Conservation (phyloP, 2,888 invertebrate species). For the Phlogophora meticulosa region DNA sequence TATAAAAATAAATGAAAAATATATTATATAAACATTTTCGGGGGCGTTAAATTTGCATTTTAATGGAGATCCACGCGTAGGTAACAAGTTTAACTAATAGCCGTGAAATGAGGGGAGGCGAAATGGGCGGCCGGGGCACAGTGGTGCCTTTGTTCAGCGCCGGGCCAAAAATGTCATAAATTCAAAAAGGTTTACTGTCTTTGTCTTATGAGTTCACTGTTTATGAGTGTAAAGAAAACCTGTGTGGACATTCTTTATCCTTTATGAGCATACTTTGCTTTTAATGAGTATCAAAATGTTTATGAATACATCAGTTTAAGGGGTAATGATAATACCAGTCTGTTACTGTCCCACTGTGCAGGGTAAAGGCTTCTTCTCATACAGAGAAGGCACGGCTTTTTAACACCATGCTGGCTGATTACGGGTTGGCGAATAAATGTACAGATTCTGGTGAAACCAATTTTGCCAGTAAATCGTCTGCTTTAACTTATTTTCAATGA, state of each 20-base stretch:
- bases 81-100: slow-evolving; percentile 90
- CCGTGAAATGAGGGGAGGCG: slow-evolving; percentile 87
- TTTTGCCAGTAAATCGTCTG: too few species aligned
- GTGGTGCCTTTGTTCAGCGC: slow-evolving; percentile 62
- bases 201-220: slow-evolving; percentile 62
- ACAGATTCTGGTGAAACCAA: too few species aligned
- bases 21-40: slow-evolving; percentile 87
- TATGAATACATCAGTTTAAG: neutral
- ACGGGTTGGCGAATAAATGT: too few species aligned
- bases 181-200: slow-evolving; percentile 59
- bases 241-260: slow-evolving; percentile 34
- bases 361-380: too few species aligned
- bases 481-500: too few species aligned
- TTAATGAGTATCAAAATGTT: slow-evolving; percentile 22
- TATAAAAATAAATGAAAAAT: slow-evolving; percentile 81
- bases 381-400: too few species aligned
- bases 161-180: slow-evolving; percentile 65
- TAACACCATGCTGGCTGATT: too few species aligned
- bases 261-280: slow-evolving; percentile 22
- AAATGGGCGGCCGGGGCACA: slow-evolving; percentile 64
- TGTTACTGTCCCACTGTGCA: too few species aligned
- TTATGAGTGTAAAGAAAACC: slow-evolving; percentile 48
- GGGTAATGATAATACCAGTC: too few species aligned
- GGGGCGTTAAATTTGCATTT: slow-evolving; percentile 89
- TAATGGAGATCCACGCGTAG: slow-evolving; percentile 89